Base-by-base conservation (phyloP, 2,888 invertebrate species). In the Ischnura elegans region DNA sequence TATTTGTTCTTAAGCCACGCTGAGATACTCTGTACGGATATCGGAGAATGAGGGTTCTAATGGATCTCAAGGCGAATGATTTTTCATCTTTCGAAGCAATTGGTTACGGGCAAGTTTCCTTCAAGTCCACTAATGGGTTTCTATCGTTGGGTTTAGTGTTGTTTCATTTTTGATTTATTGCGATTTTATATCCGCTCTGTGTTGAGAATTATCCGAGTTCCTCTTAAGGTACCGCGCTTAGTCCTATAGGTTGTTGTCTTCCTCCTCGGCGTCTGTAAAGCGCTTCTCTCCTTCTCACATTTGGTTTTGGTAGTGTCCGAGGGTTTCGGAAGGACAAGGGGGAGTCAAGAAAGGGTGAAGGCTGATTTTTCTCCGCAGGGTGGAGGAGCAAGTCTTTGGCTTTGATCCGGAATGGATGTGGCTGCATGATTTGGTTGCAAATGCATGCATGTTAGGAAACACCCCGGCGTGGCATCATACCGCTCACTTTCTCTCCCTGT, bases 341-440 rank as follows among this genome's bases (percentile, higher is more conserved):
- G 76, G 76, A 16, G 13, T 19, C 13, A 76, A 36, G 13, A 36
- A 36, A 36, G 66, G 61, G 61, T 36, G 76, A n/a, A 16, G 76
- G 76, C 36, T 76, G 36, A 36, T 76, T 76, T 29, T 36, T 76
- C 13, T 5, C 25, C 25, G 61, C 25, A 16, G 61, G 10, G 76
- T 10, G 76, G 76, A 13, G 76, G 45, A 16, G 86, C n/a, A 42
- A 86, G 86, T 25, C 21, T 21, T 8, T 29, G 16, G 45, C 25
- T 45, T 86, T 86, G 45, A 45, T 45, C 45, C 86, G 25, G 19
- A 21, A 3, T 36, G 43, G 45, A 8, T 46, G 36, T n/a, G 43
- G 46, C 86, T 86, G 86, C 86, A 86, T 86, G 86, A 86, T 86
- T 86, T 86, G 86, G 86, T 86, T 86, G 86, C 86, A 86, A 86